Evolutionary conservation across 2,888 invertebrate species (phyloP).

Genomic region (Apeira syringaria): DNA sequence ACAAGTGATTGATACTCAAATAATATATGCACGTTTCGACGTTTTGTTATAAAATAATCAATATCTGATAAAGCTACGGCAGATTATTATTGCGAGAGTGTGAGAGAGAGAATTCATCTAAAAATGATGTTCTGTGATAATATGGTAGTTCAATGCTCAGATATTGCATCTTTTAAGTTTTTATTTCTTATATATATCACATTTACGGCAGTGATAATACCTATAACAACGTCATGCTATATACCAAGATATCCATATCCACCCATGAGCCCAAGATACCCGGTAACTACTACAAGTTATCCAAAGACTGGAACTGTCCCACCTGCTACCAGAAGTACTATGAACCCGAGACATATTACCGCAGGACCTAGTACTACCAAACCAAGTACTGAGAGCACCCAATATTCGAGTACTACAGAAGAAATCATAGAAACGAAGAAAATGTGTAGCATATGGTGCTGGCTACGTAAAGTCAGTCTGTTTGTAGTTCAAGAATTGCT

Average conservation of each 20-base stretch:
- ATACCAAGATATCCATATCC: conserved; percentile 22
- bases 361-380: conserved; percentile 1
- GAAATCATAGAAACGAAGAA: conserved; percentile 13
- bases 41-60: too few relatives aligned
- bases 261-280: conserved; percentile 7
- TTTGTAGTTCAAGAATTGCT: conserved; percentile 57
- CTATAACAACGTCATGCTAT: conserved; percentile 14
- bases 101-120: too few relatives aligned
- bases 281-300: conserved; percentile 6
- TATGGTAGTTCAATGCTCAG: background rate
- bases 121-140: background rate
- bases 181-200: background rate
- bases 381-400: conserved; percentile 3
- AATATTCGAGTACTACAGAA: conserved; percentile 7
- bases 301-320: conserved; percentile 4
- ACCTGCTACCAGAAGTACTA: conserved; percentile 4
- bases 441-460: conserved; percentile 55
- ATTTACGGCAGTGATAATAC: background rate
- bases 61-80: too few relatives aligned
- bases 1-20: too few relatives aligned
- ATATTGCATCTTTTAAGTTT: background rate
- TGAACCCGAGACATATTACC: conserved; percentile 2
- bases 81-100: too few relatives aligned
- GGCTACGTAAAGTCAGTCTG: conserved; percentile 52
- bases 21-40: too few relatives aligned